Conservation (phyloP, 2,888 invertebrate species). For the Andrena flavipes region DNA sequence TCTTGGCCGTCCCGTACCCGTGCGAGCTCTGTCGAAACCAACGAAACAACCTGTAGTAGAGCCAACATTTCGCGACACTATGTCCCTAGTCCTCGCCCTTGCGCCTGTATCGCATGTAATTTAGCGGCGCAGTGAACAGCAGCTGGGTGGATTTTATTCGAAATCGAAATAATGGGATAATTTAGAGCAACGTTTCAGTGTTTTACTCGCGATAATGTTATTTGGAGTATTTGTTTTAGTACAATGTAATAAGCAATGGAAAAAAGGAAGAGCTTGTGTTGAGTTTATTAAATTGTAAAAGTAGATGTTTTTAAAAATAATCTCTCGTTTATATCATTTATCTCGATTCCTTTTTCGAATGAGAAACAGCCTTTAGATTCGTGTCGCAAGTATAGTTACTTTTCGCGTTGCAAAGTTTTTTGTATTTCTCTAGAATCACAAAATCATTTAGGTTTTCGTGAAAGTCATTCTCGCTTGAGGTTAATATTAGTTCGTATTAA, state of each 20-base stretch:
- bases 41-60: conserved; percentile 56
- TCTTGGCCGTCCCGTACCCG: conserved; percentile 76
- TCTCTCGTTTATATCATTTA: not conserved
- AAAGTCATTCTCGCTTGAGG: conserved; percentile 67
- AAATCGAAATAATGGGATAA: not conserved
- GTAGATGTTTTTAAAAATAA: not conserved
- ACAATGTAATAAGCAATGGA: not conserved
- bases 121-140: not conserved
- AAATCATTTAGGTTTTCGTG: conserved; percentile 69
- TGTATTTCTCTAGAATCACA: conserved; percentile 49
- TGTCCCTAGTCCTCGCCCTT: conserved; percentile 22
- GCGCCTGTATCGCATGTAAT: not conserved
- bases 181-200: not conserved
- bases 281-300: not conserved
- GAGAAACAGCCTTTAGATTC: not conserved
- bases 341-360: not conserved
- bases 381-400: conserved; percentile 23
- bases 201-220: not conserved
- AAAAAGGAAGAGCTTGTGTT: too few relatives aligned
- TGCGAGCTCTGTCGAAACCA: conserved; percentile 65
- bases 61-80: conserved; percentile 25
- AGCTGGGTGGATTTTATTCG: not conserved
- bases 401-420: conserved; percentile 33
- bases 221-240: not conserved
- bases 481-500: conserved; percentile 59